These are phyloP conservation scores for Drosophila fulvimacula DNA, from an alignment of 2,888 invertebrate species.

Conservation along the genomic window DNA sequence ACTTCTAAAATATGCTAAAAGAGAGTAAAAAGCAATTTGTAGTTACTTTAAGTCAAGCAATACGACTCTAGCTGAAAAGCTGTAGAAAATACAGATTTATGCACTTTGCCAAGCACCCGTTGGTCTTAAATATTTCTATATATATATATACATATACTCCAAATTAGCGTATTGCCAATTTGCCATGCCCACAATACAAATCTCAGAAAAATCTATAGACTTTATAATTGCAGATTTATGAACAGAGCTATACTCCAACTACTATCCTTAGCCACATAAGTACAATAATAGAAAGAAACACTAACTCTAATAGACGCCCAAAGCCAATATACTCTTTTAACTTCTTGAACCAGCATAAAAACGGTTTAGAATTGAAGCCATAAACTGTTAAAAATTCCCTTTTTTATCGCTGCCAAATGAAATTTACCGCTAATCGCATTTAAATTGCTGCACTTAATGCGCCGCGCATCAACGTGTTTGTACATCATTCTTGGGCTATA, in stretches of 20 bases:
- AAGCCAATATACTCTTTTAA: neutral
- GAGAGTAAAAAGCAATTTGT: no score
- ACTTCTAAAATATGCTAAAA: no score
- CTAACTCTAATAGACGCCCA: neutral
- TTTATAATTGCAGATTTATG: no score
- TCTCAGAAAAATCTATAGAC: no score
- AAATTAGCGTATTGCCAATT: no score
- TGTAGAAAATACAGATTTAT: no score
- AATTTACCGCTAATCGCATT: constrained; percentile 15
- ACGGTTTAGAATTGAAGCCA: neutral
- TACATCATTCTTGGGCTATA: constrained; percentile 4
- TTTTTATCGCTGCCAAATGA: neutral
- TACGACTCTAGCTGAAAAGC: no score
- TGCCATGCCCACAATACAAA: no score
- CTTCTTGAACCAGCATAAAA: neutral
- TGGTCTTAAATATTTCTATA: no score
- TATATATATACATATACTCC: no score
- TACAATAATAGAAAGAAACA: neutral
- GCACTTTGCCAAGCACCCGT: no score
- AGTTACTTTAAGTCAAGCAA: no score
- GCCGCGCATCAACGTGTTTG: constrained; percentile 2
- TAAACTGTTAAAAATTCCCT: neutral
- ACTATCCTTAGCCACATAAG: neutral
- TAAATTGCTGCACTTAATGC: constrained; percentile 2
- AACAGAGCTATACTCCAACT: neutral